Conservation (phyloP, 2,113 vertebrate species). For the Eidolon helvum region DNA sequence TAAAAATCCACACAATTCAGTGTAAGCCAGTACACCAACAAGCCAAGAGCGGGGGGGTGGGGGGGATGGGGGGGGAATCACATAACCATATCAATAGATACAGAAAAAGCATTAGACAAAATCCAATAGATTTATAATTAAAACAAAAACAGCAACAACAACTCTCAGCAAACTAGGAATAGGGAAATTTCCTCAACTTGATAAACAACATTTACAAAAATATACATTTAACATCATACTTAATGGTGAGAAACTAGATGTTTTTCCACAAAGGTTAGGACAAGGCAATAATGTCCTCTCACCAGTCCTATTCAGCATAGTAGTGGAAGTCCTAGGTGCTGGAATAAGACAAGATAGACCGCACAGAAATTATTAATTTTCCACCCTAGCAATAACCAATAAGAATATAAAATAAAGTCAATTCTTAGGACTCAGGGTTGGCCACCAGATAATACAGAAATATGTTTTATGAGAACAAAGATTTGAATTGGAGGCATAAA, state of each 20-base stretch:
- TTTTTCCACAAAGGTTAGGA: too few species aligned
- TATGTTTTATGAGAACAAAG: neutral
- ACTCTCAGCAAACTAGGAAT: neutral
- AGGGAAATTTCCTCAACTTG: neutral
- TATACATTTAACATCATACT: neutral
- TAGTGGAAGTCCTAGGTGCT: too few species aligned
- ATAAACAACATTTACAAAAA: neutral
- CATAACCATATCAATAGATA: neutral
- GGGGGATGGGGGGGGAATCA: neutral
- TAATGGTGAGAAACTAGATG: too few species aligned
- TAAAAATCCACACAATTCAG: neutral
- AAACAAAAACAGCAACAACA: neutral
- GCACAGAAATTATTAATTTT: neutral
- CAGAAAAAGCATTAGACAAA: neutral
- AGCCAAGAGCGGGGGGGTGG: too few species aligned
- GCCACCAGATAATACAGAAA: neutral
- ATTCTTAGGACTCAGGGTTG: neutral
- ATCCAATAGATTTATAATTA: neutral
- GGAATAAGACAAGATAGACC: neutral
- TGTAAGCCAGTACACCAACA: neutral
- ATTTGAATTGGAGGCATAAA: neutral
- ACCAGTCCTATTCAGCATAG: too few species aligned
- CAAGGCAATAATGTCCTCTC: too few species aligned
- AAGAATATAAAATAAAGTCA: neutral
- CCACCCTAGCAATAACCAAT: neutral